Base-by-base conservation (phyloP, 2,113 vertebrate species). In the Synodontis membranacea region DNA sequence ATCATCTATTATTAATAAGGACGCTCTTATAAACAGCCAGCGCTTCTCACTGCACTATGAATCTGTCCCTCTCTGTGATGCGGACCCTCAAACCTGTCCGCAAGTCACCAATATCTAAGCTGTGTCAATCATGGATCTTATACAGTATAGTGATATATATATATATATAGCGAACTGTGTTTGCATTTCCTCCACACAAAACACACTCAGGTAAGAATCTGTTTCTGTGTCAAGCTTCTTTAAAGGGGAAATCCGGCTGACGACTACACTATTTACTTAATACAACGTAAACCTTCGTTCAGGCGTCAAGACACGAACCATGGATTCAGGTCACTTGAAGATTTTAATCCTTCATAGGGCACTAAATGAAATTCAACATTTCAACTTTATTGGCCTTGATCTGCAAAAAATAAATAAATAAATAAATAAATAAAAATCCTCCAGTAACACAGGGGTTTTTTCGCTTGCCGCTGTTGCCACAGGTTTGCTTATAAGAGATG, bases 1-100 rank as follows among this genome's bases (percentile, higher is more conserved):
- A 39, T n/a, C 72, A 84, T 88, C 48, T 52, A 81, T 84, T 84
- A 84, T 84, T 84, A 56, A 84, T 88, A n/a, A 74, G 28, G 42
- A 74, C 34, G 74, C 39, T 34, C 50, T 58, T 68, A 25, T 52
- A 70, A 39, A 54, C 19, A 70, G 46, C 8, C 39, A 44, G 50
- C 10, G 15, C 8, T 44, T 70, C 68, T 74, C 19, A 9, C 46
- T 5, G 46, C 50, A 12, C n/a, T 58, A 8, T 34, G 37, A 74
- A 84, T 58, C 34, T 15, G 25, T 58, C 82, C 42, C 14, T 3
- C 9, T 72, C 72, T 21, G n/a, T 31, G 83, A 84, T 31, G 28
- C 52, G 9, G 21, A 48, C 39, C 83, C 10, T 2, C 11, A 25
- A 31, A 15, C 12, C 28, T 5, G 58, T 31, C 21, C 54, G 28